phyloP scores from a whole-genome alignment of 2,888 invertebrate species.

The Eulithis prunata region DNA sequence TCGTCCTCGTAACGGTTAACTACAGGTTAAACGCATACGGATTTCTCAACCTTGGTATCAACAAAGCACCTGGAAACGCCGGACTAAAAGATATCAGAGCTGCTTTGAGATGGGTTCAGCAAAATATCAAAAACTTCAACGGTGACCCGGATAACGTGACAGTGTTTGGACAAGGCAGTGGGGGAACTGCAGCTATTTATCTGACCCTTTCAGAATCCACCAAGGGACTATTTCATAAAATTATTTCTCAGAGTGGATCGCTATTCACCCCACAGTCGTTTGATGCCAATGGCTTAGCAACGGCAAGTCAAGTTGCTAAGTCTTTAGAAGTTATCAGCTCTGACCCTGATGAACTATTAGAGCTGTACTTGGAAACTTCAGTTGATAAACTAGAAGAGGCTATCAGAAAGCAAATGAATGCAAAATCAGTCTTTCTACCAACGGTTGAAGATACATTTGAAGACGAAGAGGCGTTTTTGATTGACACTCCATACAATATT shows the following conservation, averaged over 20 bases:
- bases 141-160: constrained; percentile 76
- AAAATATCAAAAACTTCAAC: constrained; percentile 68
- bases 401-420: constrained; percentile 73
- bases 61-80: constrained; percentile 77
- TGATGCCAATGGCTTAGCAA: constrained; percentile 60
- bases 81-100: constrained; percentile 77
- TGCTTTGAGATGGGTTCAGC: constrained; percentile 73
- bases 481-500: constrained; percentile 74
- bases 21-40: constrained; percentile 79
- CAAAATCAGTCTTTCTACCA: constrained; percentile 72
- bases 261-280: constrained; percentile 69
- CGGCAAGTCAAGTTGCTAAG: constrained; percentile 73
- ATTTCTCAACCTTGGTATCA: constrained; percentile 70
- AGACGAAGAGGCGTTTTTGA: constrained; percentile 71
- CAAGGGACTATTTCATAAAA: constrained; percentile 69
- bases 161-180: constrained; percentile 76
- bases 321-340: constrained; percentile 62
- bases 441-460: constrained; percentile 67
- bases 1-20: constrained; percentile 78
- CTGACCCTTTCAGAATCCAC: constrained; percentile 70
- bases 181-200: constrained; percentile 72
- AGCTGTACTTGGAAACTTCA: constrained; percentile 61
- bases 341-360: constrained; percentile 60
- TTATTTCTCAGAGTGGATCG: constrained; percentile 74
- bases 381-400: constrained; percentile 68